These are phyloP conservation scores for Decapterus maruadsi DNA, from an alignment of 2,797 vertebrate genomes.

Conservation along the genomic window DNA sequence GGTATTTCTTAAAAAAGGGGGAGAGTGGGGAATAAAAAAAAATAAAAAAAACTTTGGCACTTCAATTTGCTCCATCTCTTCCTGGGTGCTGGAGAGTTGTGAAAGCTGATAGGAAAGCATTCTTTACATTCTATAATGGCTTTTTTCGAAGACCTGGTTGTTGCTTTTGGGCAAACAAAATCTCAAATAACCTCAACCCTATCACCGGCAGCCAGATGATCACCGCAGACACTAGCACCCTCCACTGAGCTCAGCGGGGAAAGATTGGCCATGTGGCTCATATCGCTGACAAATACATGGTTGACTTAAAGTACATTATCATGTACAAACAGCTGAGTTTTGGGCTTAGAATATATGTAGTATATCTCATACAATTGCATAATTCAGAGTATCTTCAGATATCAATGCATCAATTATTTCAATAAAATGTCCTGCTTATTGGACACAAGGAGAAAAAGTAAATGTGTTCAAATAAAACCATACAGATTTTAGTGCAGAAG, in stretches of 20 bases:
- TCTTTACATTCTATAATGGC: constrained; percentile 44
- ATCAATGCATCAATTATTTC: too few relatives aligned
- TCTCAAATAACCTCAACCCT: constrained; percentile 37
- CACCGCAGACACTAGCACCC: constrained; percentile 11
- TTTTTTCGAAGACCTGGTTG: constrained; percentile 31
- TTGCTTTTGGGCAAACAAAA: constrained; percentile 50
- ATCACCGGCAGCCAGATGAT: constrained; percentile 43
- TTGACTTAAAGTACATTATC: not conserved
- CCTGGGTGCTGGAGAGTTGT: constrained; percentile 36
- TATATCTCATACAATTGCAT: too few relatives aligned
- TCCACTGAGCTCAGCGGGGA: constrained; percentile 15
- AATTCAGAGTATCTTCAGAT: too few relatives aligned
- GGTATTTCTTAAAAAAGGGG: not conserved
- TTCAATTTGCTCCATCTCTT: constrained; percentile 53
- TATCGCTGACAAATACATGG: not conserved
- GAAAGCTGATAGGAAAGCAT: constrained; percentile 56
- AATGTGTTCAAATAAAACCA: too few relatives aligned
- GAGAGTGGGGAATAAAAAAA: not conserved
- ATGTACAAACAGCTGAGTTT: not conserved
- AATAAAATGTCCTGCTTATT: too few relatives aligned
- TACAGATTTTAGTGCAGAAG: too few relatives aligned
- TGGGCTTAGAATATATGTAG: not conserved
- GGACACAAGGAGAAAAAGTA: too few relatives aligned
- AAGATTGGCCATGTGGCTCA: constrained; percentile 6
- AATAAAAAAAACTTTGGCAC: constrained; percentile 3